phyloP scores from a whole-genome alignment of 2,888 invertebrate species.

The Brachyptera risi region DNA sequence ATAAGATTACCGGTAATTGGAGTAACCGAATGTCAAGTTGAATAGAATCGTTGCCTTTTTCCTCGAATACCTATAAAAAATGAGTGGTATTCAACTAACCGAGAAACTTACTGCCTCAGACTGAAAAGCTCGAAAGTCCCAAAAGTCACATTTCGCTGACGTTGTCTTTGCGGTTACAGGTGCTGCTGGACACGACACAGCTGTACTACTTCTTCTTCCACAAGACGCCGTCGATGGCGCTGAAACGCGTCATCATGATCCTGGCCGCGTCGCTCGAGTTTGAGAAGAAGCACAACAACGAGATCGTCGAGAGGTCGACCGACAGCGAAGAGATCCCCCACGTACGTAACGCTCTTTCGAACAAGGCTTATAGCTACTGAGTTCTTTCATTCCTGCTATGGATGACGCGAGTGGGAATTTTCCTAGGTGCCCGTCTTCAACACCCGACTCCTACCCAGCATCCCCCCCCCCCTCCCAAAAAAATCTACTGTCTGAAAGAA shows the following conservation, averaged over 20 bases:
- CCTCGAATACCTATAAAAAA: too few species aligned
- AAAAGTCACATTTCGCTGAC: not conserved
- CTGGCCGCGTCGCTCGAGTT: constrained; percentile 96
- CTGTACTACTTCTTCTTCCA: constrained; percentile 95
- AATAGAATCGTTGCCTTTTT: too few species aligned
- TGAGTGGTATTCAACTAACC: too few species aligned
- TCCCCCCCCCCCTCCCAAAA: too few species aligned
- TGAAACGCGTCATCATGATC: constrained; percentile 95
- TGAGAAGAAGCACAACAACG: constrained; percentile 88
- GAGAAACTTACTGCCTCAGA: not conserved
- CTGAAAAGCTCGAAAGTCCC: too few species aligned
- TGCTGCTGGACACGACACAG: constrained; percentile 92
- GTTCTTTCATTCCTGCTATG: too few species aligned
- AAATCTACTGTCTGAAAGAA: too few species aligned
- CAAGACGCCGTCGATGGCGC: constrained; percentile 91
- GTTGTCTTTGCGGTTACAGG: constrained; percentile 46
- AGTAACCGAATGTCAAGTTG: too few species aligned
- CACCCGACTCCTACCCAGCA: too few species aligned
- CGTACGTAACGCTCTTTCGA: constrained; percentile 63
- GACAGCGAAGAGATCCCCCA: constrained; percentile 93
- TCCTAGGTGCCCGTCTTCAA: too few species aligned
- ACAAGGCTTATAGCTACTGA: constrained; percentile 1
- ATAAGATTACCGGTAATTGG: too few species aligned
- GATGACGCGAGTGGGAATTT: too few species aligned
- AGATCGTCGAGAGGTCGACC: constrained; percentile 85